Evolutionary conservation across 2,113 vertebrate species (phyloP).

Genomic region (Apistogramma diplotaenia): DNA sequence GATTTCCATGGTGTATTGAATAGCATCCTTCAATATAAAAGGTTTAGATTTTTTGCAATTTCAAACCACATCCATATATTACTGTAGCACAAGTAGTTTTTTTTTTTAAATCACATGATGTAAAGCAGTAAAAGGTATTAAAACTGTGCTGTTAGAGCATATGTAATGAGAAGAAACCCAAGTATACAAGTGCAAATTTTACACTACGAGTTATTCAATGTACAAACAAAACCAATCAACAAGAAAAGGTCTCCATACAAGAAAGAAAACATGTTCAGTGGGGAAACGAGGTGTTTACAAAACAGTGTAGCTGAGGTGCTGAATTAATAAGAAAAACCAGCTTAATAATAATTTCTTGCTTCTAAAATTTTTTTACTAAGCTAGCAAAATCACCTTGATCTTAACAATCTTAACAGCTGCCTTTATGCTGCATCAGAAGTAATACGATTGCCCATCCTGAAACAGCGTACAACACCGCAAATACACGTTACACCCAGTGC

Average conservation of each 20-base stretch:
- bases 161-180: constrained; percentile 1
- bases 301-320: not conserved
- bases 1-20: not conserved
- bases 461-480: not conserved
- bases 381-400: not conserved
- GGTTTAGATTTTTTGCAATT: not conserved
- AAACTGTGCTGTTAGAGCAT: constrained; percentile 6
- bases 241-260: not conserved
- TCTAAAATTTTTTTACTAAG: not conserved
- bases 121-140: not conserved
- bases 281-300: not conserved
- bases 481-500: constrained; percentile 82
- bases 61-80: not conserved
- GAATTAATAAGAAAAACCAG: not conserved
- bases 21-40: not conserved
- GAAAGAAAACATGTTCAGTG: not conserved
- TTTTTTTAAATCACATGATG: not conserved
- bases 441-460: not conserved
- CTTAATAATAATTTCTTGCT: not conserved
- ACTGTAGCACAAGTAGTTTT: not conserved
- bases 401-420: not conserved
- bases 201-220: not conserved
- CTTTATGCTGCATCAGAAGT: not conserved
- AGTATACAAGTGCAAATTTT: constrained; percentile 32
- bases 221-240: not conserved